Percentiles rank a stretch among this genome's conserved stretches.
Evolutionary conservation across 2,113 vertebrate genomes (phyloP).

Genomic region (Sinocyclocheilus maitianheensis): DNA sequence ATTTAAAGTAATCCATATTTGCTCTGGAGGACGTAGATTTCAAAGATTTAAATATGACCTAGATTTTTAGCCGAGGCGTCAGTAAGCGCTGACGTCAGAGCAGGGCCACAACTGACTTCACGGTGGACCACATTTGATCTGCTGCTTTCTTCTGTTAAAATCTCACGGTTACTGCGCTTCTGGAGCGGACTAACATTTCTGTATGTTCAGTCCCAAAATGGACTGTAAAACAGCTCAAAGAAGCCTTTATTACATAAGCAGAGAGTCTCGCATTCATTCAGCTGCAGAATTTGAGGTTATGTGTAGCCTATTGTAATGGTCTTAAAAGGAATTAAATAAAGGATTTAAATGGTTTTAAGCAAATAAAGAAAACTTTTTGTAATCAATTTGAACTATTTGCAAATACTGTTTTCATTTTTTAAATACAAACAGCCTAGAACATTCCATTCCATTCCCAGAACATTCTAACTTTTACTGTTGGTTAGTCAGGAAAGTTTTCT

Average conservation of each 20-base stretch:
- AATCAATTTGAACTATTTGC: no score
- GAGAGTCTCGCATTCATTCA: not conserved
- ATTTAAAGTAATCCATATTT: conserved; percentile 51
- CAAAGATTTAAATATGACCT: conserved; percentile 69
- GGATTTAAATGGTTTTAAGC: no score
- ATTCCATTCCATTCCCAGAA: no score
- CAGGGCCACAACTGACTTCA: not conserved
- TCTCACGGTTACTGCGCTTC: not conserved
- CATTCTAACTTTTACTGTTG: no score
- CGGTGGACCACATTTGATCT: not conserved
- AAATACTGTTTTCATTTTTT: no score
- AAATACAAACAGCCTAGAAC: no score
- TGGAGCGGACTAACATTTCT: not conserved
- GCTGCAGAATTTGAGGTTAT: not conserved
- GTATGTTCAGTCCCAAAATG: not conserved
- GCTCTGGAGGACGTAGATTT: conserved; percentile 50
- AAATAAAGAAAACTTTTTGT: no score
- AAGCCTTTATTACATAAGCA: not conserved
- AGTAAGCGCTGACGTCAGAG: conserved; percentile 62
- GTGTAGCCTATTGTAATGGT: not conserved
- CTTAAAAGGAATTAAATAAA: no score
- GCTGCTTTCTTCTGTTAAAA: not conserved
- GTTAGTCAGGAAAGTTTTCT: no score
- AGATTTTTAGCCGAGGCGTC: conserved; percentile 62
- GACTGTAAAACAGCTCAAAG: not conserved